Evolutionary conservation across 2,113 vertebrate genomes (phyloP).

Genomic region (Gymnobelideus leadbeateri): DNA sequence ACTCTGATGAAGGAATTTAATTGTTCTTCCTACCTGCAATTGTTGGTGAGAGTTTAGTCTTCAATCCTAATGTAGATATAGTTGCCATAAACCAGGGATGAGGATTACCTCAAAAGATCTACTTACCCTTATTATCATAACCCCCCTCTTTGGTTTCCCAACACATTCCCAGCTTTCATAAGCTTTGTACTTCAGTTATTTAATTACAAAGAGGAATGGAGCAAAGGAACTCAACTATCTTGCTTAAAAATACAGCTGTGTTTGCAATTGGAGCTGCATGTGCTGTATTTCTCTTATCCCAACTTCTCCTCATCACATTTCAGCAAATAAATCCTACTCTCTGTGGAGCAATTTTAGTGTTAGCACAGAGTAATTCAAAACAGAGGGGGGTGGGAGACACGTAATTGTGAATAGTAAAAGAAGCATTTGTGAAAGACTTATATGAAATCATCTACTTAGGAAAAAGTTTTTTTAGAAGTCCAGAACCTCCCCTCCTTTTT

Average conservation of each 20-base stretch:
- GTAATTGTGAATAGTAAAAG: constrained; percentile 68
- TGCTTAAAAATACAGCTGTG: constrained; percentile 73
- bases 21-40: neutral
- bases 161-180: constrained; percentile 59
- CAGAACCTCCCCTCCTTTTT: constrained; percentile 59
- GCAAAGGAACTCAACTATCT: constrained; percentile 64
- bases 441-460: constrained; percentile 62
- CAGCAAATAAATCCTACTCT: constrained; percentile 74
- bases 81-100: neutral
- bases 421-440: constrained; percentile 54
- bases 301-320: constrained; percentile 70
- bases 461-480: constrained; percentile 61
- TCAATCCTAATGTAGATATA: neutral
- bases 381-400: constrained; percentile 16
- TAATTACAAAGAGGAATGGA: constrained; percentile 71
- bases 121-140: constrained; percentile 67
- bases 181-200: constrained; percentile 73
- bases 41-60: neutral
- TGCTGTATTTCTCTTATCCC: constrained; percentile 63
- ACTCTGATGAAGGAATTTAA: constrained; percentile 16
- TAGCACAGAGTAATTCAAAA: constrained; percentile 75
- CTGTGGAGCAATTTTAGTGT: constrained; percentile 66
- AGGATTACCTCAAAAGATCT: constrained; percentile 38
- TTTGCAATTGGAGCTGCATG: neutral
- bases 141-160: constrained; percentile 66